Conservation (phyloP, 2,113 vertebrate species). For the Ibidorhyncha struthersii region DNA sequence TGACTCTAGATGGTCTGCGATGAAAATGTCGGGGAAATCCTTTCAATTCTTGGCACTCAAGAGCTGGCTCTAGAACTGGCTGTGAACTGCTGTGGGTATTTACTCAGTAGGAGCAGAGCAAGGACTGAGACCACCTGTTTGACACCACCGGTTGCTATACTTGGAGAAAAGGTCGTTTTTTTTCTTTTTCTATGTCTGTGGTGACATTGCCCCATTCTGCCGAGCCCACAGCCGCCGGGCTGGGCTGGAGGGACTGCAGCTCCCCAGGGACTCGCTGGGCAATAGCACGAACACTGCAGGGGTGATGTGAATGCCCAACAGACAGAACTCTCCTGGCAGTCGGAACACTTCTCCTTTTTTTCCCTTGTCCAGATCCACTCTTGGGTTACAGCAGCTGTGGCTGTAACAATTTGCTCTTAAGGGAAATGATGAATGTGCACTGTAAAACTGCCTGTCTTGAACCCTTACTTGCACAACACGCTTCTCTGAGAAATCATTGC, state of each 20-base stretch:
- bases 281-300: background rate
- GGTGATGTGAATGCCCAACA: background rate
- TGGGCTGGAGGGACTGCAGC: background rate
- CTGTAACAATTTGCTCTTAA: background rate
- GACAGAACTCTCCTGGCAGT: fast-evolving
- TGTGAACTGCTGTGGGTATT: background rate
- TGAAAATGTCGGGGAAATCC: background rate
- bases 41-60: background rate
- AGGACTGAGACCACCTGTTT: background rate
- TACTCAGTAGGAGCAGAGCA: background rate
- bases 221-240: fast-evolving
- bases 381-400: background rate
- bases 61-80: background rate
- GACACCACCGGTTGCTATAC: background rate
- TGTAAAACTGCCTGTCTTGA: background rate
- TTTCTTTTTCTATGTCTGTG: background rate
- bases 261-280: background rate
- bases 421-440: background rate
- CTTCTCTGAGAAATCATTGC: background rate
- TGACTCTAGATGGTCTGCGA: background rate
- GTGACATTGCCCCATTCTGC: no score
- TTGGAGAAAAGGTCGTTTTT: background rate
- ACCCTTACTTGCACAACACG: background rate
- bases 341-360: background rate
- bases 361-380: background rate